These are phyloP conservation scores for Drosophila sp. DNA, from an alignment of 1,140 invertebrate genomes.

Conservation along the genomic window DNA sequence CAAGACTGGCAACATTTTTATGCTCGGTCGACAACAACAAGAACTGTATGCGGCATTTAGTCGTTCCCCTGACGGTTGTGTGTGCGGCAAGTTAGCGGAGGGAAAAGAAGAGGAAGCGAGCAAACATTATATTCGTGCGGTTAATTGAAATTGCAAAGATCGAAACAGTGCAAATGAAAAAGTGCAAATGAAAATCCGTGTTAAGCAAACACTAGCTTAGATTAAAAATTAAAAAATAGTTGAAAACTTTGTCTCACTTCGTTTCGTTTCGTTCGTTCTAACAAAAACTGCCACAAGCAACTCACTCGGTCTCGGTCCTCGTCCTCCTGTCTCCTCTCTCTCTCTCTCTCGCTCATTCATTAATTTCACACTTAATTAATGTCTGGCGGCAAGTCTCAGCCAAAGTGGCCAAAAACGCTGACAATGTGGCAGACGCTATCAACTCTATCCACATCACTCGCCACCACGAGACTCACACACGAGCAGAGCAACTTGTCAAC, in stretches of 20 bases:
- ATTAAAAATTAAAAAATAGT: neutral
- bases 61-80: conserved; percentile 58
- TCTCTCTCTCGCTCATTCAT: conserved; percentile 11
- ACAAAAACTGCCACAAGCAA: conserved; percentile 1
- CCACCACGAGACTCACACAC: conserved; percentile 10
- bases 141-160: conserved; percentile 29
- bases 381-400: conserved; percentile 42
- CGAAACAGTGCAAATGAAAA: neutral
- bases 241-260: neutral
- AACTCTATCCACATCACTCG: conserved; percentile 65
- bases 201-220: neutral
- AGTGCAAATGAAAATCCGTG: conserved; percentile 22
- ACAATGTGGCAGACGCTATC: conserved; percentile 78
- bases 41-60: conserved; percentile 58
- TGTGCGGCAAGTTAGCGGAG: conserved; percentile 31
- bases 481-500: conserved; percentile 24
- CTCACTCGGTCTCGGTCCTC: neutral
- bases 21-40: conserved; percentile 43
- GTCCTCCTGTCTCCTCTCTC: neutral
- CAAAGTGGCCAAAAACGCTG: conserved; percentile 56
- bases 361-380: conserved; percentile 78
- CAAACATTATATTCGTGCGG: conserved; percentile 12
- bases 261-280: neutral
- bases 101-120: neutral
- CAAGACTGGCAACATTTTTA: conserved; percentile 37